Percentiles rank a stretch among this genome's conserved stretches.
phyloP scores from a whole-genome alignment of 2,113 vertebrate species.

The Chauna torquata region DNA sequence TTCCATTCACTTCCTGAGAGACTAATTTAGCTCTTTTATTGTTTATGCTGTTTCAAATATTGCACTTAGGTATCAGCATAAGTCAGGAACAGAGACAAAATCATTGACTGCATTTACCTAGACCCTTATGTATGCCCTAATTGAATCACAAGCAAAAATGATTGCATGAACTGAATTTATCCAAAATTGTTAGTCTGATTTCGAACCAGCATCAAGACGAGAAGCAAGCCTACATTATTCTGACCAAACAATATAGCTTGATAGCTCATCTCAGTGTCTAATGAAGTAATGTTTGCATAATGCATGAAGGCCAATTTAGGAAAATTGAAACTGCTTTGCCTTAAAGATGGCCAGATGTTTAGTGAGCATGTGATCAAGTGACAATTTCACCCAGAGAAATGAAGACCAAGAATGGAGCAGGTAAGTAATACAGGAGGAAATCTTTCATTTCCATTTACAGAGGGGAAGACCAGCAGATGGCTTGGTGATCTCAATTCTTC shows the following conservation, averaged over 20 bases:
- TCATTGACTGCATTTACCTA: slow-evolving; percentile 28
- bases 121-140: not conserved
- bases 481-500: not conserved
- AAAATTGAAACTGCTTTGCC: slow-evolving; percentile 38
- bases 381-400: not conserved
- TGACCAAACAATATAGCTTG: slow-evolving; percentile 65
- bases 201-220: not conserved
- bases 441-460: slow-evolving; percentile 7
- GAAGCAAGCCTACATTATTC: slow-evolving; percentile 41
- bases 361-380: slow-evolving; percentile 1
- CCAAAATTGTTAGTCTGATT: slow-evolving; percentile 44
- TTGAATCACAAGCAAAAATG: slow-evolving; percentile 56
- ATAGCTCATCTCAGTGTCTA: slow-evolving; percentile 48
- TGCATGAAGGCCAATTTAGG: slow-evolving; percentile 55
- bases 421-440: not conserved
- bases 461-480: not conserved
- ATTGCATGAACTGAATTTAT: slow-evolving; percentile 50
- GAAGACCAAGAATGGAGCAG: not conserved
- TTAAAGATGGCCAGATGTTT: slow-evolving; percentile 49
- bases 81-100: not conserved
- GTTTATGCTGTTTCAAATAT: not conserved
- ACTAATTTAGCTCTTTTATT: slow-evolving; percentile 40
- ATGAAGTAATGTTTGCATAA: slow-evolving; percentile 39
- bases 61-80: not conserved
- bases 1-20: not conserved